Percentiles rank a stretch among this genome's conserved stretches.
Evolutionary conservation across 1,140 invertebrate genomes (phyloP).

Genomic region (Pseudomyrmex concolor): DNA sequence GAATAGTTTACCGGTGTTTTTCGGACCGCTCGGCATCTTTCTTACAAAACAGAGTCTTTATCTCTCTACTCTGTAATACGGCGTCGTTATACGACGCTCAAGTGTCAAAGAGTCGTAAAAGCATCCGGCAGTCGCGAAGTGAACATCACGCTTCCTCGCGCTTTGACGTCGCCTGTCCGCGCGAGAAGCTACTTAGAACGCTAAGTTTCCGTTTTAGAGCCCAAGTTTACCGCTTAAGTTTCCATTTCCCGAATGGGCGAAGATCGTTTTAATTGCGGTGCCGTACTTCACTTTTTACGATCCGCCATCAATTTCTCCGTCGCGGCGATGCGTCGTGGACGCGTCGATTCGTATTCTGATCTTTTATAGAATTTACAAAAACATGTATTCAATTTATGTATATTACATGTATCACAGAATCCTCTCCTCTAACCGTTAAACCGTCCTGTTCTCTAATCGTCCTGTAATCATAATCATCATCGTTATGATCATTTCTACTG

Average conservation of each 20-base stretch:
- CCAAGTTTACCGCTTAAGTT: constrained; percentile 50
- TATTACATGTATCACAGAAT: background rate
- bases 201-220: constrained; percentile 36
- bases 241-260: constrained; percentile 27
- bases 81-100: constrained; percentile 12
- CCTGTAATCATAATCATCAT: too few species aligned
- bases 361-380: background rate
- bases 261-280: constrained; percentile 48
- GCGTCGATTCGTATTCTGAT: background rate
- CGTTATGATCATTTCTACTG: too few species aligned
- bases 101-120: constrained; percentile 43
- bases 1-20: constrained; percentile 1
- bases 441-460: too few species aligned
- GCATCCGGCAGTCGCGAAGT: constrained; percentile 14
- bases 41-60: constrained; percentile 19
- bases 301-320: constrained; percentile 4
- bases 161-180: constrained; percentile 16
- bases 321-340: background rate
- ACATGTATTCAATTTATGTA: background rate
- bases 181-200: constrained; percentile 36
- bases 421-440: too few species aligned
- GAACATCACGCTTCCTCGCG: constrained; percentile 12
- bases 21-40: background rate
- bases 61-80: background rate
- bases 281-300: constrained; percentile 42